Evolutionary conservation across 2,113 vertebrate species (phyloP), one percentile per base, ranked within the genome.

Genomic region (Vidua chalybeata): DNA sequence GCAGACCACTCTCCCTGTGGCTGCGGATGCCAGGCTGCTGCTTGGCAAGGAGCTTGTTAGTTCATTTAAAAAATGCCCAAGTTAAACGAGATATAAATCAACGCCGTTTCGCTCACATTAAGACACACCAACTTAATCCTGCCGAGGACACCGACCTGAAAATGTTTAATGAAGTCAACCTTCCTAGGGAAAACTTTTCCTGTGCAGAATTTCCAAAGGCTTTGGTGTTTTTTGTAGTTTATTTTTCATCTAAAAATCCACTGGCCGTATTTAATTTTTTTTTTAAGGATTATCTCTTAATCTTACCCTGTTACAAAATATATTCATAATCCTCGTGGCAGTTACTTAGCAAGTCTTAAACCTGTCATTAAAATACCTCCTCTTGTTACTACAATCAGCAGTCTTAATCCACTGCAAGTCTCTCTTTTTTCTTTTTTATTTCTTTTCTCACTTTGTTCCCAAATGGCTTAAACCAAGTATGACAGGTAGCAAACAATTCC

Each of bases 331-430:
- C 88, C 87, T 95, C 76, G 51, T 74, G 85, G 88, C 94, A 96
- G 94, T 95, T 95, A 96, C 94, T 97, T 97, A 97, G 94, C 95
- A 97, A 97, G 90, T 98, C 96, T 98, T 98, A 98, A 98, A 97
- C 93, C 96, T 98, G 97, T 97, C 97, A 97, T 96, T 97, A 93
- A 96, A 74, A 30, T 87, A 88, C 66, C 59, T 95, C 87, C 88
- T 97, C 90, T 89, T 91, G 95, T 92, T 95, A 78, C 93, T 91
- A 96, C 91, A 87, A 96, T 95, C 95, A 96, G 82, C 92, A 92
- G 91, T 41, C 93, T 94, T 92, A 97, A 97, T 86, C 87, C 76
- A 87, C n/a, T 48, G 19, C 49, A 51, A 83, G 63, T 15, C 61
- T 78, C 52, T 54, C 24, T 10, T 28, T 69, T 33, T 93, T 93